Evolutionary conservation across 2,888 invertebrate species (phyloP).

Genomic region (Pemphredon lugubris): DNA sequence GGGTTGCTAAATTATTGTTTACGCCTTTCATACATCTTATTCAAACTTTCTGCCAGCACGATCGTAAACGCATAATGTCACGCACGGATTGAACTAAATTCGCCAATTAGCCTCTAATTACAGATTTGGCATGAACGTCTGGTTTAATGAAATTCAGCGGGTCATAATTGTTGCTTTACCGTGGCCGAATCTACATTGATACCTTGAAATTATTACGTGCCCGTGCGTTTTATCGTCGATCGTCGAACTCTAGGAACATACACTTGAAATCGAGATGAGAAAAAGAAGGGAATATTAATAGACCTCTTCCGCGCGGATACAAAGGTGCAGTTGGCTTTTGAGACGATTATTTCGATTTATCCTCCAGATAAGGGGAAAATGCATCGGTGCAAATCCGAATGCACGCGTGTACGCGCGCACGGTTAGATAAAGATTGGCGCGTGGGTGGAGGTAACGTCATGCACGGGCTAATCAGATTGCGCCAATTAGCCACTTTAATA

Average conservation of each 20-base stretch:
- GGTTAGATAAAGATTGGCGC: not conserved
- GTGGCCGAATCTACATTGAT: too few relatives aligned
- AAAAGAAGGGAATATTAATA: too few relatives aligned
- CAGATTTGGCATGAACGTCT: constrained; percentile 12
- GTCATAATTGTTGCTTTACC: not conserved
- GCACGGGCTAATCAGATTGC: constrained; percentile 19
- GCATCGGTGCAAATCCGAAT: not conserved
- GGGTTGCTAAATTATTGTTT: not conserved
- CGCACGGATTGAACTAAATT: constrained; percentile 21
- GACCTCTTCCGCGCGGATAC: too few relatives aligned
- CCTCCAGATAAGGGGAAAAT: not conserved
- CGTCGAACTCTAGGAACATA: too few relatives aligned
- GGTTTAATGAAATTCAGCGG: constrained; percentile 23
- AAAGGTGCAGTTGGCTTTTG: too few relatives aligned
- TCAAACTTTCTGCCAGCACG: not conserved
- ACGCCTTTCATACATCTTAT: constrained; percentile 8
- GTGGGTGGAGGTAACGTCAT: not conserved
- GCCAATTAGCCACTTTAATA: constrained; percentile 5
- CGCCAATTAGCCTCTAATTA: constrained; percentile 45
- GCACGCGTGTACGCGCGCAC: not conserved
- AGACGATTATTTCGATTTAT: too few relatives aligned
- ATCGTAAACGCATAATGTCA: constrained; percentile 20
- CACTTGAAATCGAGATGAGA: too few relatives aligned
- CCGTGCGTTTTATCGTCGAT: too few relatives aligned
- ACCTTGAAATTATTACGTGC: too few relatives aligned